These are phyloP conservation scores for Rugalucina vietnamica DNA, from an alignment of 2,888 invertebrate species.

Conservation along the genomic window DNA sequence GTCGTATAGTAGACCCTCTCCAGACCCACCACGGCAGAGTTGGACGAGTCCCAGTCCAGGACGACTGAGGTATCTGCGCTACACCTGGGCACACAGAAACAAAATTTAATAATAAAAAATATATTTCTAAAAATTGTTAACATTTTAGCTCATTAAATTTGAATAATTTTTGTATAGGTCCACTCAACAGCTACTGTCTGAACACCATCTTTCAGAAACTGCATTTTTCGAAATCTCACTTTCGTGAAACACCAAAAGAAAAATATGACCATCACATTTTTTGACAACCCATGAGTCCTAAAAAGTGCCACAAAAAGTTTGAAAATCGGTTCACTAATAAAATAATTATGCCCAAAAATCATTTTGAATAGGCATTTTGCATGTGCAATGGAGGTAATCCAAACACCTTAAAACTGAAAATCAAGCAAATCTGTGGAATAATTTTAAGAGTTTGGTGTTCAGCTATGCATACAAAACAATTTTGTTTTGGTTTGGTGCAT, in stretches of 20 bases:
- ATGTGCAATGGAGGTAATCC: too few species aligned
- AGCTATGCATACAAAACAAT: too few species aligned
- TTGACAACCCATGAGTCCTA: too few species aligned
- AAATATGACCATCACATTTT: neutral
- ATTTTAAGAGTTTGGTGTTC: too few species aligned
- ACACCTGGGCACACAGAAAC: neutral
- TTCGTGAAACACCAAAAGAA: neutral
- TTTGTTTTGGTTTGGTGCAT: too few species aligned
- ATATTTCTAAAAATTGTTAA: neutral
- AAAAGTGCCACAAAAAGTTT: too few species aligned
- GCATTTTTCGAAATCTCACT: neutral
- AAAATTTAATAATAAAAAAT: neutral
- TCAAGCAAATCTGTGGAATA: too few species aligned
- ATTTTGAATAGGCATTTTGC: too few species aligned
- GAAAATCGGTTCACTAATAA: too few species aligned
- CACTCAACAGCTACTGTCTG: neutral
- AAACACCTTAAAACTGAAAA: too few species aligned
- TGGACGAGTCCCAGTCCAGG: neutral
- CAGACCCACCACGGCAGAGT: neutral
- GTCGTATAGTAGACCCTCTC: neutral
- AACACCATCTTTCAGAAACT: neutral
- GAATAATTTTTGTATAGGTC: neutral
- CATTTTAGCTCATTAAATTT: neutral
- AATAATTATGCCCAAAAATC: too few species aligned
- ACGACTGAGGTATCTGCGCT: neutral